Evolutionary conservation across 2,797 vertebrate genomes (phyloP), one percentile per base, ranked within the genome.

Genomic region (Cephalopachus bancanus): DNA sequence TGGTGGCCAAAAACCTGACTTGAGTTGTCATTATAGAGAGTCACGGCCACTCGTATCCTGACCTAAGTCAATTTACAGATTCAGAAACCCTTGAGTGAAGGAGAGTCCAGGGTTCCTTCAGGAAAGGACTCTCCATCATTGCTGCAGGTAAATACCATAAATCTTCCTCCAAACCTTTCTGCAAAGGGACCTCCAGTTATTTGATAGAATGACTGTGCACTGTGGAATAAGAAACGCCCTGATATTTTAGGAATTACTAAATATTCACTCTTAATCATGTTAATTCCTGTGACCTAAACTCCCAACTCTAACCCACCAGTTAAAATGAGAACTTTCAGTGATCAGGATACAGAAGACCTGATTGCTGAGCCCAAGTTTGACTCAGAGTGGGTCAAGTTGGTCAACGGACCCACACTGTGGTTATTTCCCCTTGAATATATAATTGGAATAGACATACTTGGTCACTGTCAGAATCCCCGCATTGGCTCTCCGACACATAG

Each of bases 81-180:
- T 72, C 33, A 81, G 76, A 87, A 49, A 4, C 30, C n/a, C 51
- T 67, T 57, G 59, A 60, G 10, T 59, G 71, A 79, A 94, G 33
- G 17, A 60, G 37, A 55, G 24, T 12, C 57, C 19, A 62, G 51
- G 16, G 30, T 16, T 57, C 15, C 30, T 84, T 76, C 60, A 88
- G 51, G 51, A 37, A 94, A 92, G 76, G 49, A 64, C 14, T 12
- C 3, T 67, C 55, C 28, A 12, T 33, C 72, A 17, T 24, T 15
- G 19, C n/a, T 71, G 60, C 51, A 88, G 80, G 11, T 71, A 74
- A 80, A 93, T 55, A 75, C 16, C 22, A 3, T 79, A 33, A 69
- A 59, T 72, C 62, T 91, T 87, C 49, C 75, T 94, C 53, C 37
- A 90, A 16, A 20, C 33, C 33, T 87, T 92, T 97, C 37, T 22